Percentiles rank a stretch among this genome's conserved stretches.
phyloP scores from a whole-genome alignment of 2,797 vertebrate species.

The Cheirogaleus major region DNA sequence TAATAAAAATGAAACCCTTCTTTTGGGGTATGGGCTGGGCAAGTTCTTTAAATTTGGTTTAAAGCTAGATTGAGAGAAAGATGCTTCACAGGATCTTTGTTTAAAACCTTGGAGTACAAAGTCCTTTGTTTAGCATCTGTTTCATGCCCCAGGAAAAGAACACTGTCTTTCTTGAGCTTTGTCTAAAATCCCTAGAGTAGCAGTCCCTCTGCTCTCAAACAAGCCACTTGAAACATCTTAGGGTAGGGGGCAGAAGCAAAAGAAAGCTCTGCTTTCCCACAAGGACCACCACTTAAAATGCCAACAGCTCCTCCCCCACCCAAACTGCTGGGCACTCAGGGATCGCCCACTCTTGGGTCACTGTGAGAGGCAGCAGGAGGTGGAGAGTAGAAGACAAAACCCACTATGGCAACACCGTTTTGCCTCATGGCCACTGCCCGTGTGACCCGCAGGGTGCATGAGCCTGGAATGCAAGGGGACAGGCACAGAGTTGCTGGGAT shows the following conservation, averaged over 20 bases:
- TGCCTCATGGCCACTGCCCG: rapidly evolving
- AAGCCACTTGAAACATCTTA: not conserved
- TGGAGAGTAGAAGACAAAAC: not conserved
- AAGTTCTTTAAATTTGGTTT: not conserved
- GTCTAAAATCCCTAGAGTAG: not conserved
- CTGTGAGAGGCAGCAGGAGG: not conserved
- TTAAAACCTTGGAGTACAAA: not conserved
- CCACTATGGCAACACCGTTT: not conserved
- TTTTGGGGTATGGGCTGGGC: not conserved
- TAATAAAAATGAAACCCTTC: not conserved
- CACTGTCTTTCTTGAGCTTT: not conserved
- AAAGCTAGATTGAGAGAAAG: not conserved
- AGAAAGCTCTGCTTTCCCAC: not conserved
- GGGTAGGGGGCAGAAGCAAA: not conserved
- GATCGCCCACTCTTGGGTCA: not conserved
- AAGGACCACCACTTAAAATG: not conserved
- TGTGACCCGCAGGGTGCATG: not conserved
- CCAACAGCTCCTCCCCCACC: not conserved
- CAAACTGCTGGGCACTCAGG: not conserved
- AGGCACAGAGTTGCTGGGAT: not conserved
- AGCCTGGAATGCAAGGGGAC: not conserved
- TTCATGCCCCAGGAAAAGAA: not conserved
- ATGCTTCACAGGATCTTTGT: not conserved
- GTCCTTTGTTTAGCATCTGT: not conserved
- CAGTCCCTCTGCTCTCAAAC: not conserved